Evolutionary conservation across 2,797 vertebrate genomes (phyloP), one percentile per base, ranked within the genome.

Genomic region (Sarcoramphus papa): DNA sequence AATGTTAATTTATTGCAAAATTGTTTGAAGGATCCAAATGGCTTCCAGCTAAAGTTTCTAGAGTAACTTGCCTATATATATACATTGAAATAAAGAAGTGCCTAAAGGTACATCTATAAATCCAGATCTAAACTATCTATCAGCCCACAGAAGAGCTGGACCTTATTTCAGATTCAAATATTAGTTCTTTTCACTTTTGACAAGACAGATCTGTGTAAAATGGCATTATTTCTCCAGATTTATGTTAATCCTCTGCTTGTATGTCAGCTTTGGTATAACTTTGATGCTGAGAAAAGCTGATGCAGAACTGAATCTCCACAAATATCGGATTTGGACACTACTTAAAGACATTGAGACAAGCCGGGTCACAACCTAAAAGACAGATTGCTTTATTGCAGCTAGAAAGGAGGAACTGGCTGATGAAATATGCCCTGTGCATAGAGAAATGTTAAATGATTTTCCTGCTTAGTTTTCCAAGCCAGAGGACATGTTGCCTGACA

Each of bases 1-100:
- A 45, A 78, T 80, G 80, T 77, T 60, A 86, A 94, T 90, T 89
- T 54, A 14, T 93, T 88, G 88, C 92, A 85, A 67, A 90, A 69
- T 59, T 62, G 35, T 54, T 93, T 87, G 84, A 92, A 20, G 23
- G 19, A 70, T 84, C 40, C 24, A 57, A 90, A 78, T n/a, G 5
- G 7, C 65, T 96, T 90, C 47, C 68, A 88, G 18, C 10, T 88
- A 37, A 77, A 75, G 2, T 85, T 94, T 88, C 54, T 76, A 31
- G 51, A 56, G 40, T 76, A 76, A 73, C 35, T 75, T 69, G 4
- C 20, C 56, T 41, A 31, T 67, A 53, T 56, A 27, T 19, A 65
- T 33, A 30, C 27, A 41, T 12, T 37, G 24, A 90, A 95, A 75
- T 76, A 74, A 90, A 77, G 65, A 21, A 0, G 2, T 45, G 50